phyloP scores from a whole-genome alignment of 2,888 invertebrate genomes.

The Drosophila maculinotata region DNA sequence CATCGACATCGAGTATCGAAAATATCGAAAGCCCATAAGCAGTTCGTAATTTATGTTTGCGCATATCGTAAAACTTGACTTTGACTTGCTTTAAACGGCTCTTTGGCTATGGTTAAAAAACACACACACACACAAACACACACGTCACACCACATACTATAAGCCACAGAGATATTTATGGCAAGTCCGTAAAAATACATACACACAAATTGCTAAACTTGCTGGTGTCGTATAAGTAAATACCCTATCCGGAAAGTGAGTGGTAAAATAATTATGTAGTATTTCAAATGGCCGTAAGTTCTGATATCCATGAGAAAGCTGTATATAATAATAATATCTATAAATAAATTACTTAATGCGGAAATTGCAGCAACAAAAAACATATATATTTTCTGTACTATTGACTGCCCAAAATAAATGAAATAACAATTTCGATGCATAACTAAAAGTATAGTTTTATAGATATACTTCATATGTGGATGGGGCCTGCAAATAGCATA shows the following conservation, averaged over 20 bases:
- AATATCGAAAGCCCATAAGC: slow-evolving; percentile 58
- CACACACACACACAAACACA: slow-evolving; percentile 2
- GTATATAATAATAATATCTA: too few relatives aligned
- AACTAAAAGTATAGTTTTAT: not conserved
- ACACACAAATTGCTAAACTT: slow-evolving; percentile 10
- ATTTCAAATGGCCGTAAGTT: not conserved
- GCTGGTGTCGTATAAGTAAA: slow-evolving; percentile 21
- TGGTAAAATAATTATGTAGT: not conserved
- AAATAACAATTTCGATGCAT: not conserved
- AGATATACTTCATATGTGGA: not conserved
- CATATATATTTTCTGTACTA: not conserved
- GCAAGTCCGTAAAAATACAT: slow-evolving; percentile 22
- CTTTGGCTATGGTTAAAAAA: slow-evolving; percentile 44
- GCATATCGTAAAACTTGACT: slow-evolving; percentile 71
- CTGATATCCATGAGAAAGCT: too few relatives aligned
- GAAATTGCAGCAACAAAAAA: too few relatives aligned
- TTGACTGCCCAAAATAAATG: not conserved
- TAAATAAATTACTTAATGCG: too few relatives aligned
- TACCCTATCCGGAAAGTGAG: slow-evolving; percentile 9
- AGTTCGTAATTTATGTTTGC: slow-evolving; percentile 65
- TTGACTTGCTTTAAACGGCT: slow-evolving; percentile 69
- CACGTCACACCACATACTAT: slow-evolving; percentile 27
- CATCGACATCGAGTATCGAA: slow-evolving; percentile 28
- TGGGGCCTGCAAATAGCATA: not conserved
- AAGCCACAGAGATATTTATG: slow-evolving; percentile 49